A percentile compares a stretch with the other conserved stretches of the same genome.
These are phyloP conservation scores for Buphagus erythrorhynchus DNA, from an alignment of 2,797 vertebrate genomes.

Conservation along the genomic window DNA sequence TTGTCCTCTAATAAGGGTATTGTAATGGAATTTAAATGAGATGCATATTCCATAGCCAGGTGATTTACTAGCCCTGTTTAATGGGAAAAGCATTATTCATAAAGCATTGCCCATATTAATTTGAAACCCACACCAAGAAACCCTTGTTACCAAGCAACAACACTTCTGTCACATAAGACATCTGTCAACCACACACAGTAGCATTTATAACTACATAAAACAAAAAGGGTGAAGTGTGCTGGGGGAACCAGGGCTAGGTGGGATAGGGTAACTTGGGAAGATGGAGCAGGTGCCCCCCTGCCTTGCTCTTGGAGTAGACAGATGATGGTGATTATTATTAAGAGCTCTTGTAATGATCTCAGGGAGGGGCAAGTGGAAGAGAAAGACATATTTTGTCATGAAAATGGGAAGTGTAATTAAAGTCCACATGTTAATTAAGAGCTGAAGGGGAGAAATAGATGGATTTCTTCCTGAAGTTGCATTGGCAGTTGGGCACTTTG, in stretches of 20 bases:
- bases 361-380: background rate
- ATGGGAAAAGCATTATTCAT: background rate
- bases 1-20: background rate
- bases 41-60: background rate
- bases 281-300: background rate
- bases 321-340: background rate
- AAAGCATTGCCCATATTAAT: background rate
- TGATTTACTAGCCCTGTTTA: background rate
- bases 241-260: background rate
- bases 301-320: background rate
- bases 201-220: background rate
- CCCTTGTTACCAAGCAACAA: background rate
- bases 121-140: background rate
- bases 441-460: background rate
- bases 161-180: background rate
- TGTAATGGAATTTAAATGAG: background rate
- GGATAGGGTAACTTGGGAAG: background rate
- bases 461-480: conserved; percentile 7
- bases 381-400: background rate
- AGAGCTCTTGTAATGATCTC: background rate
- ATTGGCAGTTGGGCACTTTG: background rate
- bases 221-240: background rate
- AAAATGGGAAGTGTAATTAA: conserved; percentile 15
- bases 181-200: background rate
- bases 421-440: background rate